Evolutionary conservation across 2,797 vertebrate species (phyloP).

Genomic region (Dallia pectoralis): DNA sequence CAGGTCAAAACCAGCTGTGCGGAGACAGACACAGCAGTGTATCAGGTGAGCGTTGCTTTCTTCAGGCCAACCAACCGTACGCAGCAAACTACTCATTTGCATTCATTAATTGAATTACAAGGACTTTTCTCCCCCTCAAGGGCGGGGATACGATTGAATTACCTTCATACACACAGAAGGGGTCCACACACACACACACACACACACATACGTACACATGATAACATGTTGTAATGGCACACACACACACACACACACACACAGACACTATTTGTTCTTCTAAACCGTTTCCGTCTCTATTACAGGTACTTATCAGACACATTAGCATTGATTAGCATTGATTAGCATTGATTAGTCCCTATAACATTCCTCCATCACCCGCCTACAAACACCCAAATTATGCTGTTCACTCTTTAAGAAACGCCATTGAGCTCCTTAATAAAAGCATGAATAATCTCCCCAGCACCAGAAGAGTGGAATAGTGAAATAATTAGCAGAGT

Average conservation of each 20-base stretch:
- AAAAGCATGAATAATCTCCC: constrained; percentile 37
- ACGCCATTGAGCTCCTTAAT: constrained; percentile 28
- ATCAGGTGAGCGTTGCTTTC: constrained; percentile 27
- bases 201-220: background rate
- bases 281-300: constrained; percentile 46
- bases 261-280: background rate
- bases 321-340: constrained; percentile 27
- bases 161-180: constrained; percentile 69
- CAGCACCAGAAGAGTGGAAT: constrained; percentile 60
- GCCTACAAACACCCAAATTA: constrained; percentile 38
- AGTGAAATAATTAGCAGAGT: constrained; percentile 75
- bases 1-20: constrained; percentile 11
- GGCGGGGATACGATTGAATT: constrained; percentile 76
- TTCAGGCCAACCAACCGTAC: constrained; percentile 45
- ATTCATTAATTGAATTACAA: constrained; percentile 60
- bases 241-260: constrained; percentile 6
- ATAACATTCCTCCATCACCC: constrained; percentile 14
- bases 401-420: constrained; percentile 38
- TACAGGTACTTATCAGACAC: constrained; percentile 40
- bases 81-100: constrained; percentile 55
- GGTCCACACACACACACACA: constrained; percentile 42
- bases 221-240: constrained; percentile 56
- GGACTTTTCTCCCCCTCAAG: constrained; percentile 55
- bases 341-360: constrained; percentile 54
- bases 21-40: constrained; percentile 29